Percentiles rank a stretch among this genome's conserved stretches.
Conservation (phyloP, 2,113 vertebrate species). For the Stigmatopora nigra region DNA sequence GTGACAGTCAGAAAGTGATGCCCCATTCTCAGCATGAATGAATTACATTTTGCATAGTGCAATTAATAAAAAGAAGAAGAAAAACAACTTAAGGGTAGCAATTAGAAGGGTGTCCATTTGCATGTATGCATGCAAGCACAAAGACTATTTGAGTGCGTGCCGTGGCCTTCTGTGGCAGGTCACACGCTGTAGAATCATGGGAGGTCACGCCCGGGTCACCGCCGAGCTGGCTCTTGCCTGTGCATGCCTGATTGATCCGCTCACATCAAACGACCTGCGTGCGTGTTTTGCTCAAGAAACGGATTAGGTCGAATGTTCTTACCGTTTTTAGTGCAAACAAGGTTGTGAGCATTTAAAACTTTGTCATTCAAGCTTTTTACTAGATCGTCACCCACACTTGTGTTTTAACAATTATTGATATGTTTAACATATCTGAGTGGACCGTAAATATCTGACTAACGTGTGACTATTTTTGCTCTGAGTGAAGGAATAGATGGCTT, state of each 20-base stretch:
- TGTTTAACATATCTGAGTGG: neutral
- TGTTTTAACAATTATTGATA: neutral
- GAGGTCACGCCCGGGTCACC: conserved; percentile 52
- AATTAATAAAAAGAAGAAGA: neutral
- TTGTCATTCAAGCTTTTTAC: neutral
- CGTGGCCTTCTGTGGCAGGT: conserved; percentile 28
- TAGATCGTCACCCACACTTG: no score
- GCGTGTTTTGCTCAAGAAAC: conserved; percentile 22
- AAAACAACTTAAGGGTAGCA: neutral
- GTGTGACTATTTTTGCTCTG: neutral
- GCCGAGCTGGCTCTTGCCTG: conserved; percentile 34
- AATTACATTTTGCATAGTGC: conserved; percentile 32
- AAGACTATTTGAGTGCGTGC: conserved; percentile 1
- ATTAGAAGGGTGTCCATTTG: neutral
- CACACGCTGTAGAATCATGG: conserved; percentile 24
- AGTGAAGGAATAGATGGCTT: neutral
- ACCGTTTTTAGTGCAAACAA: conserved; percentile 17
- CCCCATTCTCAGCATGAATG: conserved; percentile 17
- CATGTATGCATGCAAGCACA: neutral
- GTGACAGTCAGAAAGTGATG: conserved; percentile 23
- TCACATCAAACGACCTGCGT: conserved; percentile 25
- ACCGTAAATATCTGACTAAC: neutral
- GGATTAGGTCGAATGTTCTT: conserved; percentile 33
- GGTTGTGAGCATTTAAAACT: neutral
- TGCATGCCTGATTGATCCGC: conserved; percentile 38